Evolutionary conservation across 2,888 invertebrate species (phyloP).

Genomic region (Ennomos quercinarius): DNA sequence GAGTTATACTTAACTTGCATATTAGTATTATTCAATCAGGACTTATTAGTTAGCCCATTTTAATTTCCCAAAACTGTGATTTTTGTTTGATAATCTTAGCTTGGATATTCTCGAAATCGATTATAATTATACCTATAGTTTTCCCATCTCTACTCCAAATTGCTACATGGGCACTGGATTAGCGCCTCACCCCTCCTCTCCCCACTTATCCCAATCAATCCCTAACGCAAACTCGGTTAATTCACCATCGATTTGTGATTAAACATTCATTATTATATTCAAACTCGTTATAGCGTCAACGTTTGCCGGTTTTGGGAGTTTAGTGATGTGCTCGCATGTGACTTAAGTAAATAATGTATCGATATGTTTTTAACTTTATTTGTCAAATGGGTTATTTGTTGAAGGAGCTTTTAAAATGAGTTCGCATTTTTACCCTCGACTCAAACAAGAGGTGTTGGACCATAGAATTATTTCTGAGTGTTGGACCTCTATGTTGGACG

Average conservation of each 20-base stretch:
- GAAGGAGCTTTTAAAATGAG: too few relatives aligned
- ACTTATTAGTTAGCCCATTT: too few relatives aligned
- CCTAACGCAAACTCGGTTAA: slow-evolving; percentile 71
- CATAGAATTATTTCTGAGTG: too few relatives aligned
- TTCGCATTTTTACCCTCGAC: too few relatives aligned
- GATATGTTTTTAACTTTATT: too few relatives aligned
- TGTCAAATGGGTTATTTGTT: too few relatives aligned
- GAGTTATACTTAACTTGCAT: too few relatives aligned
- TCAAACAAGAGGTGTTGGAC: too few relatives aligned
- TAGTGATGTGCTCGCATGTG: slow-evolving; percentile 9
- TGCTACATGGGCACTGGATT: slow-evolving; percentile 67
- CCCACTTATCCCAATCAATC: slow-evolving; percentile 70
- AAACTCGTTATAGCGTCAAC: slow-evolving; percentile 47
- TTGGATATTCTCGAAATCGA: not conserved
- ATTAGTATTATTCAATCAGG: too few relatives aligned
- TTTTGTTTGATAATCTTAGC: not conserved
- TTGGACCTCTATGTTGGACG: too few relatives aligned
- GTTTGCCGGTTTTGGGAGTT: slow-evolving; percentile 30
- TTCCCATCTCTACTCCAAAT: slow-evolving; percentile 49
- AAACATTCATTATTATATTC: slow-evolving; percentile 70
- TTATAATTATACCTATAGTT: not conserved
- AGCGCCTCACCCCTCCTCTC: slow-evolving; percentile 42
- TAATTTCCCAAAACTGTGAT: too few relatives aligned
- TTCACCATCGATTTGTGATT: slow-evolving; percentile 72
- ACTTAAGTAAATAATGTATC: too few relatives aligned